Evolutionary conservation across 2,113 vertebrate species (phyloP).

Genomic region (Genyomyrus donnyi): DNA sequence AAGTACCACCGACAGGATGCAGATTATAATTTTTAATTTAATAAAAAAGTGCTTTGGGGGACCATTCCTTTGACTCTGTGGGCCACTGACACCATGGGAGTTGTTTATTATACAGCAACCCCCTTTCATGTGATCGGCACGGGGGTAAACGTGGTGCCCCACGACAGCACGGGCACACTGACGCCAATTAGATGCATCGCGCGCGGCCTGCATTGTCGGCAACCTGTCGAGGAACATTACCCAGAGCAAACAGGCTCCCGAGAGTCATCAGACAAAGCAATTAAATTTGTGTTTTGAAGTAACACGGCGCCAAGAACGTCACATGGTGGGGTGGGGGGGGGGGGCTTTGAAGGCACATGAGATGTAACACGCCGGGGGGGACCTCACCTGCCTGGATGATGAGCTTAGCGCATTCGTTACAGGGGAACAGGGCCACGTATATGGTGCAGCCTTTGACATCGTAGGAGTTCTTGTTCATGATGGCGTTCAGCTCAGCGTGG

Average conservation of each 20-base stretch:
- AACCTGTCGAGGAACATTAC: slow-evolving; percentile 58
- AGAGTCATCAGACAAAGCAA: slow-evolving; percentile 63
- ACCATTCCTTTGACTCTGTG: background rate
- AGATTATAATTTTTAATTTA: background rate
- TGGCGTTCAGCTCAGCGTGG: slow-evolving; percentile 92
- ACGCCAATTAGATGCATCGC: slow-evolving; percentile 63
- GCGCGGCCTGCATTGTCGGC: slow-evolving; percentile 55
- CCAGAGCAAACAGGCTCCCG: slow-evolving; percentile 61
- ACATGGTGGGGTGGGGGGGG: slow-evolving; percentile 12
- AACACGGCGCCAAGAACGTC: background rate
- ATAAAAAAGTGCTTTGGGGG: background rate
- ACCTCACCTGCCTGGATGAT: slow-evolving; percentile 90
- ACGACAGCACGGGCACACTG: slow-evolving; percentile 47
- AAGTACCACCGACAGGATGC: background rate
- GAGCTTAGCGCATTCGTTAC: slow-evolving; percentile 96
- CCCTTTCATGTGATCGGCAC: slow-evolving; percentile 31
- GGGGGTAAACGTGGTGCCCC: slow-evolving; percentile 49
- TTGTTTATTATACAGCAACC: background rate
- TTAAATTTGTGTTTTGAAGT: slow-evolving; percentile 46
- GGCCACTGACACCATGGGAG: background rate
- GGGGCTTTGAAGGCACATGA: background rate
- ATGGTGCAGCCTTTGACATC: slow-evolving; percentile 92
- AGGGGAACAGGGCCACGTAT: slow-evolving; percentile 93
- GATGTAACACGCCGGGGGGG: background rate
- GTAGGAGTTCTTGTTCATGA: slow-evolving; percentile 95